Evolutionary conservation across 2,888 invertebrate species (phyloP).

Genomic region (Oscheius sp.): DNA sequence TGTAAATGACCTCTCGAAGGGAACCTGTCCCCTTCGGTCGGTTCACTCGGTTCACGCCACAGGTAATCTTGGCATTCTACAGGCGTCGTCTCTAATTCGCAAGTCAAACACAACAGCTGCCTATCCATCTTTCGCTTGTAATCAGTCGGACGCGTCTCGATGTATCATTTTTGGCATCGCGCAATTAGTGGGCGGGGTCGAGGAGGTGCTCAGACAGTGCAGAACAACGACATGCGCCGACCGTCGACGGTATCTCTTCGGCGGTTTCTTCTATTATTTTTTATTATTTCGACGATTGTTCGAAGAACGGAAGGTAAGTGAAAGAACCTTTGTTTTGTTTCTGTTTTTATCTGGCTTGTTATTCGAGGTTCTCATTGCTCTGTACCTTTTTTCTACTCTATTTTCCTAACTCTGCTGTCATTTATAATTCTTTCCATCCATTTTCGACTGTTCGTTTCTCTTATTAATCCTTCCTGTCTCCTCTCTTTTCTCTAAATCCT

Average conservation of each 20-base stretch:
- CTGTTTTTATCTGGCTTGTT: too few relatives aligned
- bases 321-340: too few relatives aligned
- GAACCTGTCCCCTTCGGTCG: too few relatives aligned
- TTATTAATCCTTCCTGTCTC: not conserved
- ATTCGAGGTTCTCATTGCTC: too few relatives aligned
- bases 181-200: constrained; percentile 22
- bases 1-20: too few relatives aligned
- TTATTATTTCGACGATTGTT: not conserved
- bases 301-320: not conserved
- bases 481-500: not conserved
- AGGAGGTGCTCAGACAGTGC: constrained; percentile 19
- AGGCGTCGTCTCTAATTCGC: constrained; percentile 20
- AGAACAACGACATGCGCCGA: constrained; percentile 20
- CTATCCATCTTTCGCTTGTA: constrained; percentile 11
- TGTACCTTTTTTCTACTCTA: not conserved
- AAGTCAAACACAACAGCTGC: constrained; percentile 9
- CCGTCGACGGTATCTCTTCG: not conserved
- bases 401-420: not conserved
- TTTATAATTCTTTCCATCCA: not conserved
- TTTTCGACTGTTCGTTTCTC: not conserved
- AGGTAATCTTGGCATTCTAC: not conserved
- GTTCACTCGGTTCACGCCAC: too few relatives aligned
- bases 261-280: not conserved
- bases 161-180: constrained; percentile 20
- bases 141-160: constrained; percentile 14